Percentiles rank a stretch among this genome's conserved stretches.
Conservation (phyloP, 2,888 invertebrate species). For the Macrophya annulata region DNA sequence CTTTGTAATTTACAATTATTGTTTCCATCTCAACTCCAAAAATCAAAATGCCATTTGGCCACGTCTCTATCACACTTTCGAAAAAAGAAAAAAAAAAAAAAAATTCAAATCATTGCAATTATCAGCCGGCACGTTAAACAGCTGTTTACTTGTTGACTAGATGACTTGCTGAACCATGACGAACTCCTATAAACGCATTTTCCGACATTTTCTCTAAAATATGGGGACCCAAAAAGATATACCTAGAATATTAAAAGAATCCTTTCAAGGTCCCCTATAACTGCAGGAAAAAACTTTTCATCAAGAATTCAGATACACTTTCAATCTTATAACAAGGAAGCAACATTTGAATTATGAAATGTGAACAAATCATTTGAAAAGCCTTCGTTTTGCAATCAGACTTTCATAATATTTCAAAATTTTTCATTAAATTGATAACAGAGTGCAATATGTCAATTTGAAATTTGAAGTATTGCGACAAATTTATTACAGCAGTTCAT, state of each 20-base stretch:
- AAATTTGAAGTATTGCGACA: not conserved
- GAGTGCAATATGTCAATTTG: not conserved
- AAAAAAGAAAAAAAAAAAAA: not conserved
- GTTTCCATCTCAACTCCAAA: not conserved
- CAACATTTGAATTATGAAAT: not conserved
- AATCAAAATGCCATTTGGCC: constrained; percentile 15
- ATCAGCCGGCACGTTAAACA: not conserved
- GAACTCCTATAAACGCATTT: not conserved
- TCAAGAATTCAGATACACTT: not conserved
- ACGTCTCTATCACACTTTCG: constrained; percentile 5
- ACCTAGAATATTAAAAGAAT: not conserved
- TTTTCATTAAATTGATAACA: not conserved
- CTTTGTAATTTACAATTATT: constrained; percentile 15
- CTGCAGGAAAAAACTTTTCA: not conserved
- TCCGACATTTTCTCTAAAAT: not conserved
- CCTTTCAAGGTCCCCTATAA: not conserved
- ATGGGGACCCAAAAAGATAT: not conserved
- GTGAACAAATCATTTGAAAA: not conserved
- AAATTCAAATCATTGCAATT: not conserved
- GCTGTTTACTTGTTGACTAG: not conserved
- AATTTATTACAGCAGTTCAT: not conserved
- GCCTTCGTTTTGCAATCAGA: not conserved
- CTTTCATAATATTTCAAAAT: not conserved
- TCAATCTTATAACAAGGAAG: not conserved
- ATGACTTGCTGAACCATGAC: not conserved